phyloP scores from a whole-genome alignment of 2,888 invertebrate genomes.

The Lithophane semibrunnea region DNA sequence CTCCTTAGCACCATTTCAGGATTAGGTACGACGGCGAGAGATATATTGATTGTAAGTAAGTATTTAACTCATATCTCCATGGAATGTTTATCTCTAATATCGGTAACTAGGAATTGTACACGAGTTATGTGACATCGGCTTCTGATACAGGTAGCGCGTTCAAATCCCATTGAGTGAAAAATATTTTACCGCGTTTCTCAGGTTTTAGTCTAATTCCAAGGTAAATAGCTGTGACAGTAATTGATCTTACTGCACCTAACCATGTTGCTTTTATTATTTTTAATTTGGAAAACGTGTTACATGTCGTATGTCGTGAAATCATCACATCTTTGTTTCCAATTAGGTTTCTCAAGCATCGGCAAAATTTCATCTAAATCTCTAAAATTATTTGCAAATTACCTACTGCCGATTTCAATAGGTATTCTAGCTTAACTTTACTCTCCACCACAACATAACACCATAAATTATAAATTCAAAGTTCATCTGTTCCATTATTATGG shows the following conservation, averaged over 20 bases:
- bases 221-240: too few species aligned
- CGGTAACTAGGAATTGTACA: too few species aligned
- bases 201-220: neutral
- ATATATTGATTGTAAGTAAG: too few species aligned
- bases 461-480: neutral
- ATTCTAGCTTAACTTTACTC: neutral
- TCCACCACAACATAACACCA: too few species aligned
- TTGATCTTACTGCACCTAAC: neutral
- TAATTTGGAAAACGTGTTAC: neutral
- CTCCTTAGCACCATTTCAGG: too few species aligned
- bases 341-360: neutral
- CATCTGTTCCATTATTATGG: neutral
- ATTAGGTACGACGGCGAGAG: too few species aligned
- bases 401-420: neutral
- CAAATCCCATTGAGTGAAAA: neutral
- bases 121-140: neutral
- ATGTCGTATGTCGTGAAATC: neutral
- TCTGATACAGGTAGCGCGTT: slow-evolving; percentile 4
- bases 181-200: neutral
- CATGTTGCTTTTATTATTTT: neutral
- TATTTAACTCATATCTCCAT: too few species aligned
- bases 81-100: too few species aligned
- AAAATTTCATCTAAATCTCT: neutral
- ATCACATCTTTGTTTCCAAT: neutral
- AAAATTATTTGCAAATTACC: neutral